phyloP scores from a whole-genome alignment of 2,113 vertebrate species.

The Camelus dromedarius region DNA sequence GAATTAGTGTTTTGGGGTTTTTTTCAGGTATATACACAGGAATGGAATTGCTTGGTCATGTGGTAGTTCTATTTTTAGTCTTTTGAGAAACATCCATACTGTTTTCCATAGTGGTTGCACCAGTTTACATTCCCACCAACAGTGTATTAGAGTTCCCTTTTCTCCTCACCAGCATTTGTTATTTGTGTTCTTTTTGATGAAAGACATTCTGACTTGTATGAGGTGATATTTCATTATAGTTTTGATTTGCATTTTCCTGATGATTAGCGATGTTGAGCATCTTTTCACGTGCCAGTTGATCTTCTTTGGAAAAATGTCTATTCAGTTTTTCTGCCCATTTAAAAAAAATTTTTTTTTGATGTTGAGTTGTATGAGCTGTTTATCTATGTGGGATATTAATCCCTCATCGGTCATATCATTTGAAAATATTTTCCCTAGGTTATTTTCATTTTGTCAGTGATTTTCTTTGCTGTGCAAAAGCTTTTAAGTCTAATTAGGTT shows the following conservation, averaged over 20 bases:
- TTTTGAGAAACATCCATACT: neutral
- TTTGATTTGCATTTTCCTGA: neutral
- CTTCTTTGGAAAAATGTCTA: neutral
- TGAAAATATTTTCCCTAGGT: neutral
- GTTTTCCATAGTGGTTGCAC: neutral
- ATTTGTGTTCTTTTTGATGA: neutral
- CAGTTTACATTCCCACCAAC: neutral
- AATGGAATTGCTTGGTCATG: neutral
- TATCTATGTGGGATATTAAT: neutral
- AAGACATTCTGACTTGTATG: neutral
- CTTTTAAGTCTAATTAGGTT: neutral
- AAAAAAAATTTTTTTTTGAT: neutral
- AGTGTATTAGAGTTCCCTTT: neutral
- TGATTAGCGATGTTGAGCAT: neutral
- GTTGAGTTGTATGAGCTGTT: neutral
- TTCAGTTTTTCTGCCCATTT: neutral
- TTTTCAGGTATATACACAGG: neutral
- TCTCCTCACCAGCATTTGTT: neutral
- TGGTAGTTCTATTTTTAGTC: neutral
- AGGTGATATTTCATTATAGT: neutral
- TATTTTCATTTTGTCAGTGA: neutral
- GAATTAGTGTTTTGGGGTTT: neutral
- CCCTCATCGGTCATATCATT: neutral
- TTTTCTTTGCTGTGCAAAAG: neutral
- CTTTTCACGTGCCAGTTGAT: neutral